Evolutionary conservation across 2,113 vertebrate species (phyloP).

Genomic region (Notarius lentiginosus): DNA sequence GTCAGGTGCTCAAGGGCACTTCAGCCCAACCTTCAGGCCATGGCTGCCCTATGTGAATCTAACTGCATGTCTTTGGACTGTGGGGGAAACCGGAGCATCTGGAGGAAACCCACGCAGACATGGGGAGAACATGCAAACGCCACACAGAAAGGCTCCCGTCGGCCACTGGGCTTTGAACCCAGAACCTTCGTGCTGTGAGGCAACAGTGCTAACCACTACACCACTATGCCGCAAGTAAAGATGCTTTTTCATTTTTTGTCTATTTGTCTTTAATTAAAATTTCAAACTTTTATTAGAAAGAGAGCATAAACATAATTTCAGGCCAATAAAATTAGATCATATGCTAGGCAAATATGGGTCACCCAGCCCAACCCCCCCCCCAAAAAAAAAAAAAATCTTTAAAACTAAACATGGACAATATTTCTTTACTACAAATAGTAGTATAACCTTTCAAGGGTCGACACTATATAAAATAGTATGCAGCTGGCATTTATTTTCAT

Average conservation of each 20-base stretch:
- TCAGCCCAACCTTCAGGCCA: too few relatives aligned
- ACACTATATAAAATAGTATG: constrained; percentile 26
- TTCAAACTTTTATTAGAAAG: background rate
- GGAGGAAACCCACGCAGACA: too few relatives aligned
- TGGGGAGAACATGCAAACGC: too few relatives aligned
- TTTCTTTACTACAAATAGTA: background rate
- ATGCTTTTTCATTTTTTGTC: background rate
- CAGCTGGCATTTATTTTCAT: constrained; percentile 40
- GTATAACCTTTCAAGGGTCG: constrained; percentile 1
- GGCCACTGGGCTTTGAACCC: too few relatives aligned
- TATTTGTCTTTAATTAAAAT: background rate
- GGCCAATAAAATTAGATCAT: background rate
- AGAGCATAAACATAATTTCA: background rate
- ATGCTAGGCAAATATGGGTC: background rate
- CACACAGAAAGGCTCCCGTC: too few relatives aligned
- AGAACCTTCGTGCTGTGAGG: too few relatives aligned
- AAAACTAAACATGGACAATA: background rate
- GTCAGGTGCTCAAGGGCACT: too few relatives aligned
- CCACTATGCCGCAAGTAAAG: background rate
- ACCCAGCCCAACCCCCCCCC: background rate
- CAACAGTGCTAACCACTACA: too few relatives aligned
- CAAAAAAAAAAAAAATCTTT: background rate
- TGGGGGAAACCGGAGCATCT: too few relatives aligned
- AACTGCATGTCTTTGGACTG: too few relatives aligned
- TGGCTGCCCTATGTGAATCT: too few relatives aligned